A percentile compares a stretch with the other conserved stretches of the same genome.
These are phyloP conservation scores for Chaetodon trifasciatus DNA, from an alignment of 2,797 vertebrate genomes.

Conservation along the genomic window DNA sequence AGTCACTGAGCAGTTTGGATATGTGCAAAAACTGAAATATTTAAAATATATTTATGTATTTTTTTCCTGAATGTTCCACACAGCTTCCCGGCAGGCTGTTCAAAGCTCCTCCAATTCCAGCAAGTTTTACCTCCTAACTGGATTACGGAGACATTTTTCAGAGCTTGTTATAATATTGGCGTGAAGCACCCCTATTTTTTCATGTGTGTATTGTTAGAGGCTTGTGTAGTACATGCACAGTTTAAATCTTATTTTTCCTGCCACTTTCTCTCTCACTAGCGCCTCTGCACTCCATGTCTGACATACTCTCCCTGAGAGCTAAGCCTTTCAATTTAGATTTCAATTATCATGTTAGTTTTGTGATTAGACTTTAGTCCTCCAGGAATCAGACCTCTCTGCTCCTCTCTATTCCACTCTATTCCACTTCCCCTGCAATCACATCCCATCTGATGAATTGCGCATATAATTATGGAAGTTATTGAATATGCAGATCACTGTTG, in stretches of 20 bases:
- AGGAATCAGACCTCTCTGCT: slow-evolving; percentile 88
- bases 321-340: slow-evolving; percentile 89
- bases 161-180: slow-evolving; percentile 16
- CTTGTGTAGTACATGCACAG: slow-evolving; percentile 15
- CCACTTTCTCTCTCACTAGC: slow-evolving; percentile 37
- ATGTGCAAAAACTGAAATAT: slow-evolving; percentile 4
- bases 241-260: slow-evolving; percentile 56
- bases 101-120: neutral
- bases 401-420: slow-evolving; percentile 82
- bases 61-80: neutral
- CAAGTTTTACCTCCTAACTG: slow-evolving; percentile 6
- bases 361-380: slow-evolving; percentile 89
- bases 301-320: slow-evolving; percentile 81
- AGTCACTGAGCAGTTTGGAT: neutral
- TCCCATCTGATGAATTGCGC: slow-evolving; percentile 90
- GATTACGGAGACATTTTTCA: slow-evolving; percentile 6
- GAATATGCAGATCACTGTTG: slow-evolving; percentile 90
- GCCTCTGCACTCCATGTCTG: slow-evolving; percentile 70
- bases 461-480: slow-evolving; percentile 91
- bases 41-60: slow-evolving; percentile 5
- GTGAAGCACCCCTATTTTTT: slow-evolving; percentile 1
- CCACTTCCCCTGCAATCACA: slow-evolving; percentile 89
- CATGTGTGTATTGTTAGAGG: slow-evolving; percentile 31
- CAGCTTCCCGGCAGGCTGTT: neutral
- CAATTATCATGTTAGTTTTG: slow-evolving; percentile 91